Base-by-base conservation (phyloP, 2,888 invertebrate species). In the Oscheius myriophilus region DNA sequence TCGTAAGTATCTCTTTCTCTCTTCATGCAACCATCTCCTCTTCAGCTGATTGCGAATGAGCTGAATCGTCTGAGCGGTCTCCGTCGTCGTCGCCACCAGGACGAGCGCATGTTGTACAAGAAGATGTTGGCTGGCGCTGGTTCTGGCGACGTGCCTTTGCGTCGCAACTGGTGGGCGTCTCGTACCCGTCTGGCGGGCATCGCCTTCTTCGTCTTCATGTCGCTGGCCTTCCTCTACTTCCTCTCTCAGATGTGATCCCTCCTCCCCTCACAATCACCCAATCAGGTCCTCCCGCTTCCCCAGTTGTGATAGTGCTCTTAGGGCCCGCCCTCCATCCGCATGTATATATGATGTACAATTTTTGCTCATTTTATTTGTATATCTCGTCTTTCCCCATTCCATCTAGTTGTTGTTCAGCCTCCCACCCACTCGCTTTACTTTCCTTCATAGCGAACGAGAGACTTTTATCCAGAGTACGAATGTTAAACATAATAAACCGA, bases 81-180 rank as follows among this genome's bases (percentile, higher is more conserved):
- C 18, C 58, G 67, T 16, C 57, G 62, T 26, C 64, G 70, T 6
- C 70, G 62, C n/a, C 67, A 69, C n/a, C 57, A 64, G 11, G 54
- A 67, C 23, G 72, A 75, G 49, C 66, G 61, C 1, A 51, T 70
- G 23, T 51, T 75, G 42, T 75, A 73, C 61, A 72, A 73, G 42
- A 62, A 73, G 23, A 75, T 75, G 75, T 51, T 75, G 41, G 53
- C 65, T 23, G 75, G 69, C 6, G 61, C 65, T 21, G 70, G 70
- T 51, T 59, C 59, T 14, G 58, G 63, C 18, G 63, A 63, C 1
- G 52, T 41, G n/a, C n/a, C n/a, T n/a, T 43, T 2, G 7, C 14
- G 18, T 4, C 45, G 18, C 14, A 21, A 16, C 3, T 55, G 55
- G 45, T 55, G 65, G 54, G n/a, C 46, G 1, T 45, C 18, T n/a